phyloP scores from a whole-genome alignment of 2,113 vertebrate species.

The Ancistrus triradiatus region DNA sequence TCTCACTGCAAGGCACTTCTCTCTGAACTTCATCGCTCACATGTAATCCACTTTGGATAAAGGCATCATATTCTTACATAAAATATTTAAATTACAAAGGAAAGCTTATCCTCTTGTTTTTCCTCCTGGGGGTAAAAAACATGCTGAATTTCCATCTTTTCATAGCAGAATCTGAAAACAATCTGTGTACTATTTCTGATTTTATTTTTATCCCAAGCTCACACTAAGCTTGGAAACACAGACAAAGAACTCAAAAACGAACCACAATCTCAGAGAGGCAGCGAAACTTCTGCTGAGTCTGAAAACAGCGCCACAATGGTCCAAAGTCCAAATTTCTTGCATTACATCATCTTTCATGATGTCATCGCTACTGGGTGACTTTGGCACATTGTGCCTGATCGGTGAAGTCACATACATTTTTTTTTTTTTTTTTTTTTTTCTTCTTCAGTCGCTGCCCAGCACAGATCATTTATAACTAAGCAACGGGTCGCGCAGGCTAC shows the following conservation, averaged over 20 bases:
- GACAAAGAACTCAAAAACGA: not conserved
- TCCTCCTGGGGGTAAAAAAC: too few species aligned
- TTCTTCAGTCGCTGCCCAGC: slow-evolving; percentile 24
- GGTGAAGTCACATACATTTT: slow-evolving; percentile 42
- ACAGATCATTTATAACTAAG: slow-evolving; percentile 39
- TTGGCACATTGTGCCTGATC: slow-evolving; percentile 45
- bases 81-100: too few species aligned
- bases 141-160: too few species aligned
- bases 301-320: slow-evolving; percentile 33
- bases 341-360: slow-evolving; percentile 56
- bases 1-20: too few species aligned
- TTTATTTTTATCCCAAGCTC: too few species aligned
- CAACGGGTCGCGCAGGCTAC: slow-evolving; percentile 17
- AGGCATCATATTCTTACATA: too few species aligned
- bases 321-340: slow-evolving; percentile 41
- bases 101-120: too few species aligned
- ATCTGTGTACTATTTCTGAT: too few species aligned
- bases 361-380: slow-evolving; percentile 52
- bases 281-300: slow-evolving; percentile 29
- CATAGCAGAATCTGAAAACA: too few species aligned
- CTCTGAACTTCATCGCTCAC: too few species aligned
- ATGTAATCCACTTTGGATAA: too few species aligned
- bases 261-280: not conserved
- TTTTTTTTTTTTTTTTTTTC: slow-evolving; percentile 12
- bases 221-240: not conserved